Base-by-base conservation (phyloP, 2,888 invertebrate genomes). In the Andricus curvator region DNA sequence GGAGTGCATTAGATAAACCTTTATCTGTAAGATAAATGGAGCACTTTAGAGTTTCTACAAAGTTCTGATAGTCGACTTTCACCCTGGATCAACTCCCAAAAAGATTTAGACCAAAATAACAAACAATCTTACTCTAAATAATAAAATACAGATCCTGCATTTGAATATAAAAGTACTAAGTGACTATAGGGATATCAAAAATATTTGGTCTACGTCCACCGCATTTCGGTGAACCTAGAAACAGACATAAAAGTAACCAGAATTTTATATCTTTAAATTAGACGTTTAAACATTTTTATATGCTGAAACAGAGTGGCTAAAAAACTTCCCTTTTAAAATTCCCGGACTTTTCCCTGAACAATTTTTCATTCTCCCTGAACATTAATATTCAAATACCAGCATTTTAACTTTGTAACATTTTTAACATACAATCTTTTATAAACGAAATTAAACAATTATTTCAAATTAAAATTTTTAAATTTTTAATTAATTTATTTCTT, bases 21-120 rank as follows among this genome's bases (percentile, higher is more conserved):
- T n/a, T 56, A 56, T 56, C 56, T n/a, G 22, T n/a, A 20, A 56
- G n/a, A 56, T 22, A 56, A 56, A 56, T 56, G 9, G n/a, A n/a
- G 56, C 9, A 56, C n/a, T 56, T n/a, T 0, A 56, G n/a, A 56
- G 56, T 56, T 56, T n/a, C n/a, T 22, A 56, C 2, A n/a, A 9
- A 56, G 56, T 56, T 65, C 17, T 33, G 65, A 33, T 65, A 37
- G 65, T 65, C 33, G 37, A 65, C 65, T 65, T 65, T 65, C 37
- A 33, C 65, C 20, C 20, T 65, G 37, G 65, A 37, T 20, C 65
- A 15, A 33, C 37, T 65, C 17, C 20, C 20, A 37, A 11, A 65
- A 65, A 65, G 33, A 65, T n/a, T 33, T n/a, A n/a, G 3, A n/a
- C 56, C 56, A n/a, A 56, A 56, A n/a, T 2, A 56, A 56, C 20